phyloP scores from a whole-genome alignment of 2,888 invertebrate species.

The Mechanitis mazaeus region DNA sequence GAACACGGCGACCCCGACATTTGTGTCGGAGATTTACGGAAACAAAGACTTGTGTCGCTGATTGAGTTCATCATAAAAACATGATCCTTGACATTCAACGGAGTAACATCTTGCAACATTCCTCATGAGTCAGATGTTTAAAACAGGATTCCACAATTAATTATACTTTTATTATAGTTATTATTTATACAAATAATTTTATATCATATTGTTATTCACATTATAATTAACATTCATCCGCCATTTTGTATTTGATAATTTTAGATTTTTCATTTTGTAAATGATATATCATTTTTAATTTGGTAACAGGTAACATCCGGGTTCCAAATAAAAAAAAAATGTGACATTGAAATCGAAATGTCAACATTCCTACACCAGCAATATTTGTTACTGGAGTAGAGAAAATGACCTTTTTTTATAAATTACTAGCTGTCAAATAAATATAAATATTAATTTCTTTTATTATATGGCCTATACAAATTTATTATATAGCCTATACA shows the following conservation, averaged over 20 bases:
- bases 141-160: conserved; percentile 18
- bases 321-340: conserved; percentile 15
- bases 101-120: conserved; percentile 11
- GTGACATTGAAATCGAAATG: conserved; percentile 61
- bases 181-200: no score
- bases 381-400: not conserved
- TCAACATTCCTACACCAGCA: conserved; percentile 47
- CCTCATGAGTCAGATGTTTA: conserved; percentile 17
- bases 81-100: conserved; percentile 21
- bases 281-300: not conserved
- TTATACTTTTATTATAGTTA: not conserved
- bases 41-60: no score
- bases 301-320: conserved; percentile 14
- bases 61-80: not conserved
- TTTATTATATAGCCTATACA: no score
- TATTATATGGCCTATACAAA: no score
- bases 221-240: not conserved
- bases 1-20: no score
- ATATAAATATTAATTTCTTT: no score
- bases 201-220: no score
- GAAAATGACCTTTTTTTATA: no score
- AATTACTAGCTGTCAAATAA: no score
- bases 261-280: conserved; percentile 3
- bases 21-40: no score
- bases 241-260: no score